Percentiles rank a stretch among this genome's conserved stretches.
These are phyloP conservation scores for Patiria miniata DNA, from an alignment of 35 echinoderm and acorn worm species.

Conservation along the genomic window DNA sequence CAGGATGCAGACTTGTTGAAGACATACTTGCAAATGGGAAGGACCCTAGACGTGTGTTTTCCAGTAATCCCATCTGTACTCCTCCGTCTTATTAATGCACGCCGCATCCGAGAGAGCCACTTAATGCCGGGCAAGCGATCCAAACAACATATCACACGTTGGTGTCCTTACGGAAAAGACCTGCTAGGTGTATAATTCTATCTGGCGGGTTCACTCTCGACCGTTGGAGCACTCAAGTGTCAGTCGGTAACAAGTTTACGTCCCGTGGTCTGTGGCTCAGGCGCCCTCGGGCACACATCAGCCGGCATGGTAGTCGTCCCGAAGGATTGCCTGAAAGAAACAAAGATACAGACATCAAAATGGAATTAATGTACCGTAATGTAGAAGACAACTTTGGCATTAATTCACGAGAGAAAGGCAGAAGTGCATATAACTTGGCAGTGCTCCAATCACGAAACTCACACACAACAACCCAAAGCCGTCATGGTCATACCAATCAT, in stretches of 20 bases:
- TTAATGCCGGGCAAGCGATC: not conserved
- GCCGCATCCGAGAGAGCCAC: not conserved
- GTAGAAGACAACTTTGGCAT: not conserved
- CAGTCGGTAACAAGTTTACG: not conserved
- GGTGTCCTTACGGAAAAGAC: not conserved
- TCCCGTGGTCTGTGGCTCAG: not conserved
- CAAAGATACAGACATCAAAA: not conserved
- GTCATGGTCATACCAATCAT: too few relatives aligned
- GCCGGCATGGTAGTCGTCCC: not conserved
- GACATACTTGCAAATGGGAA: not conserved
- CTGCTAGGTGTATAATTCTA: not conserved
- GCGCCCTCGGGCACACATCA: not conserved
- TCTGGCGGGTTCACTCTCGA: not conserved
- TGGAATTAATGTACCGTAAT: not conserved
- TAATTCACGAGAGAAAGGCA: too few relatives aligned
- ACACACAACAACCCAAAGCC: too few relatives aligned
- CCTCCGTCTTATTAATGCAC: not conserved
- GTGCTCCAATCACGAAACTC: too few relatives aligned
- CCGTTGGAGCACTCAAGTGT: not conserved
- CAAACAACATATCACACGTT: not conserved
- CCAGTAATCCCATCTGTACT: slow-evolving; percentile 5
- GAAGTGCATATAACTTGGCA: too few relatives aligned
- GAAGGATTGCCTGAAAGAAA: not conserved
- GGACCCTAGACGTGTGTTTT: not conserved
- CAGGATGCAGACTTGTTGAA: not conserved